Base-by-base conservation (phyloP, 2,888 invertebrate genomes). In the Pycnomerus fuliginosus region DNA sequence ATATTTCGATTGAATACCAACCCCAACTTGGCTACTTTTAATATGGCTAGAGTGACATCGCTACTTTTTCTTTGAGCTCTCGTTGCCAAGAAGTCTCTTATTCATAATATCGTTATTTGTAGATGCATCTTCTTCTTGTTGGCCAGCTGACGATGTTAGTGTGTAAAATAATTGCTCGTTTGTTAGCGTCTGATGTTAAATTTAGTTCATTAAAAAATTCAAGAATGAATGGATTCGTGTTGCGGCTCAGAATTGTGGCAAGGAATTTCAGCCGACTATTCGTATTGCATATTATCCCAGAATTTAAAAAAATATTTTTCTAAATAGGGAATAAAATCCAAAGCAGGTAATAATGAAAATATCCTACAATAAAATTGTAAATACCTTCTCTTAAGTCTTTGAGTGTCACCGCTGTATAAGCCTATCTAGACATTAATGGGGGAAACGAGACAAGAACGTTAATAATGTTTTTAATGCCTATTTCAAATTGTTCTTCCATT, bases 361-460 rank as follows among this genome's bases (percentile, higher is more conserved):
- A 65, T 66, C 64, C 65, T 60, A 65, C 68, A 67, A 68, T 68
- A 67, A 67, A 68, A 68, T 64, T 65, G 68, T 67, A 68, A 67
- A 67, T 67, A 64, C 65, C 56, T 56, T 45, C 47, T 54, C 53
- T 49, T 51, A 47, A 48, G 56, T 61, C 67, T 68, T 68, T 68
- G 67, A 65, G 60, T 59, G 61, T 61, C 64, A 61, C 68, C 68
- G 68, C 66, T 61, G 51, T 61, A 55, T 62, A 61, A 58, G 58
- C 61, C 65, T 67, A 64, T 66, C 62, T 61, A 55, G 64, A 65
- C 66, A 61, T 63, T 67, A 67, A 67, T 67, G 67, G 65, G 55
- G 62, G 58, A 56, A 58, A 62, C 61, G 60, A 62, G 65, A 64
- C 64, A 60, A 60, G 63, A 60, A 64, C 62, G 62, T 63, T 62